Conservation (phyloP, 2,797 vertebrate genomes). For the Anabacerthia variegaticeps region DNA sequence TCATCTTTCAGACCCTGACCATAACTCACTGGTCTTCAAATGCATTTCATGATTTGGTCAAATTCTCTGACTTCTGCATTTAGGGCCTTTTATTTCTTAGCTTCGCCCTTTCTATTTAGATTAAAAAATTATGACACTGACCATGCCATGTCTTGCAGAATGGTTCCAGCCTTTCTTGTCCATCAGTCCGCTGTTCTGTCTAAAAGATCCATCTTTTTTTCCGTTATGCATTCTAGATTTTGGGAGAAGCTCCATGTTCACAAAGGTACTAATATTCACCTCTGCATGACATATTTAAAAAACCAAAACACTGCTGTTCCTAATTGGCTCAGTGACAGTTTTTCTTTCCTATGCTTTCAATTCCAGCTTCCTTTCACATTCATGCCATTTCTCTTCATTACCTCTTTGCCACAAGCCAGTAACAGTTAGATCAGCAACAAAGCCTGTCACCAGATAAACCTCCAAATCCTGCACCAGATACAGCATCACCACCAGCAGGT, state of each 20-base stretch:
- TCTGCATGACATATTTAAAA: neutral
- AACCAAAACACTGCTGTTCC: neutral
- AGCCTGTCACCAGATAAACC: neutral
- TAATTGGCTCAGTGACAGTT: neutral
- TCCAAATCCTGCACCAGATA: constrained; percentile 1
- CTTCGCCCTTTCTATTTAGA: neutral
- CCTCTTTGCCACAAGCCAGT: neutral
- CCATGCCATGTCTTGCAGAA: neutral
- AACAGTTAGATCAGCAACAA: neutral
- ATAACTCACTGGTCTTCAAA: neutral
- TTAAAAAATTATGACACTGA: neutral
- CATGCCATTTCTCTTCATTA: neutral
- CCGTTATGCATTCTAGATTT: neutral
- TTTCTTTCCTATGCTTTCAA: neutral
- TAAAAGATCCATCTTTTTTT: neutral
- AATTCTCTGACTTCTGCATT: neutral
- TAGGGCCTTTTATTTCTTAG: neutral
- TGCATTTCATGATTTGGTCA: neutral
- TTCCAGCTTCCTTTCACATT: neutral
- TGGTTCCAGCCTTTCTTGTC: neutral
- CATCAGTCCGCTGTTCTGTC: neutral
- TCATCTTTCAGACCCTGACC: neutral
- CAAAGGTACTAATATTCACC: neutral
- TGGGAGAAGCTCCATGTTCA: neutral
- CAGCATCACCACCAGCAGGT: neutral